These are phyloP conservation scores for Orthonevra nobilis DNA, from an alignment of 2,888 invertebrate genomes.

Conservation along the genomic window DNA sequence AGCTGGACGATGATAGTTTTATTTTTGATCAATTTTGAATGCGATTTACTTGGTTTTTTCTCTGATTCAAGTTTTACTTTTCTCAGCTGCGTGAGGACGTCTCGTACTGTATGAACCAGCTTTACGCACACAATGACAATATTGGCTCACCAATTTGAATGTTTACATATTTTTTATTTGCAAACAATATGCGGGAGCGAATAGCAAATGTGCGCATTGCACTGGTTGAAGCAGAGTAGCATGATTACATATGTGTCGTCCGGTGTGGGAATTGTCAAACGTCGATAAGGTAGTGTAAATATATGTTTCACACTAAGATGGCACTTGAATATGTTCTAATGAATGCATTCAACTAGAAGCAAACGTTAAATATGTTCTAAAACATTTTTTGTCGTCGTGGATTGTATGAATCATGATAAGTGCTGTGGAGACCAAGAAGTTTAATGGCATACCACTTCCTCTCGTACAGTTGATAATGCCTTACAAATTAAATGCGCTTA, in stretches of 20 bases:
- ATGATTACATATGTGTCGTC: constrained; percentile 12
- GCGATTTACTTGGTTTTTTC: constrained; percentile 11
- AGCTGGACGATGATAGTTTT: not conserved
- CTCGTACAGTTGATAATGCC: too few relatives aligned
- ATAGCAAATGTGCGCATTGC: not conserved
- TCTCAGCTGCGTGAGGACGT: constrained; percentile 63
- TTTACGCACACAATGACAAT: constrained; percentile 34
- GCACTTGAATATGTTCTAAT: not conserved
- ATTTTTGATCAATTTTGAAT: not conserved
- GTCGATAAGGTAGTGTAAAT: constrained; percentile 19
- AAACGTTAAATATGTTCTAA: too few relatives aligned
- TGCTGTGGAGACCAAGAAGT: too few relatives aligned
- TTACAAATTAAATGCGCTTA: too few relatives aligned
- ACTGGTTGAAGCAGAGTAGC: constrained; percentile 7
- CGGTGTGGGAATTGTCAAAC: constrained; percentile 6
- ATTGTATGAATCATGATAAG: too few relatives aligned
- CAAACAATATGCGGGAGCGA: constrained; percentile 63
- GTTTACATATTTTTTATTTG: constrained; percentile 70
- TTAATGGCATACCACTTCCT: too few relatives aligned
- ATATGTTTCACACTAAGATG: not conserved
- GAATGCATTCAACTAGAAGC: not conserved
- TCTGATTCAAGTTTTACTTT: constrained; percentile 16
- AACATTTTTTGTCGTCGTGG: too few relatives aligned
- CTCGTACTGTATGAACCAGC: constrained; percentile 18
- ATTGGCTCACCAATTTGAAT: constrained; percentile 43